These are phyloP conservation scores for Drosophila quinaria DNA, from an alignment of 2,888 invertebrate species.

Conservation along the genomic window DNA sequence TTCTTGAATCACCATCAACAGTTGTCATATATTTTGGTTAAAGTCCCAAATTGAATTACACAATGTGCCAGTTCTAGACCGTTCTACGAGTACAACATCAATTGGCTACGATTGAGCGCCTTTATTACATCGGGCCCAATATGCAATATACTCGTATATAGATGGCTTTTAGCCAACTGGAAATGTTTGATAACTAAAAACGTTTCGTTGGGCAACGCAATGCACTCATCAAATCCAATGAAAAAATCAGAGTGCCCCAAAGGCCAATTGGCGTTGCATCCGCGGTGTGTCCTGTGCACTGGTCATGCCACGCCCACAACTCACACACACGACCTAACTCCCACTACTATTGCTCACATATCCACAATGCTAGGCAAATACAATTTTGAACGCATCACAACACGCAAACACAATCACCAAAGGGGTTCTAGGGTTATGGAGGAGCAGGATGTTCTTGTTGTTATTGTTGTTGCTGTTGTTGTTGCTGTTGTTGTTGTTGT, in stretches of 20 bases:
- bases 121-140: conserved; percentile 57
- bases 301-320: conserved; percentile 10
- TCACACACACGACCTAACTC: not conserved
- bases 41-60: conserved; percentile 37
- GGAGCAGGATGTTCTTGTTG: not conserved
- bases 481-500: not conserved
- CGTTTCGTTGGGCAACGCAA: conserved; percentile 22
- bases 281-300: conserved; percentile 13
- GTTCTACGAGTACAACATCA: not conserved
- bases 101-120: conserved; percentile 58
- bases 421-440: conserved; percentile 11
- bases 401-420: conserved; percentile 81
- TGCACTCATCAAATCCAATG: conserved; percentile 76
- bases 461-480: not conserved
- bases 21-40: conserved; percentile 22
- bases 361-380: conserved; percentile 75
- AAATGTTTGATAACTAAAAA: conserved; percentile 73
- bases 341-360: conserved; percentile 10
- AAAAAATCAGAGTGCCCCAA: conserved; percentile 67
- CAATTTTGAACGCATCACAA: conserved; percentile 81
- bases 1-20: conserved; percentile 23
- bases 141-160: conserved; percentile 28
- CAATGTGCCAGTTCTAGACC: conserved; percentile 1
- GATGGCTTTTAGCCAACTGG: conserved; percentile 61
- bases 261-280: conserved; percentile 71